Percentiles rank a stretch among this genome's conserved stretches.
phyloP scores from a whole-genome alignment of 2,113 vertebrate genomes.

The Phasianus colchicus region DNA sequence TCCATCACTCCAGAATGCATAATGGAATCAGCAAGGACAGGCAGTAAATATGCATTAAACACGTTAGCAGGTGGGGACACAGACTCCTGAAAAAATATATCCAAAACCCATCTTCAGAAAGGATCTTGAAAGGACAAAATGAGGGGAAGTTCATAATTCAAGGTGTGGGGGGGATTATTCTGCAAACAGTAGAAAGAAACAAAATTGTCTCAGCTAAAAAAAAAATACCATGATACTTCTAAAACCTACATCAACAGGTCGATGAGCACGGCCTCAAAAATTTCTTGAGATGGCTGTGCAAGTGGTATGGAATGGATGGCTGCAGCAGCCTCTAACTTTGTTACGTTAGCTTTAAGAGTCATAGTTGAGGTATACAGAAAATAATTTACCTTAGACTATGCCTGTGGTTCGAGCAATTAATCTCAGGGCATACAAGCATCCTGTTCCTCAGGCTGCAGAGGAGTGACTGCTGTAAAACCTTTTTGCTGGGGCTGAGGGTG shows the following conservation, averaged over 20 bases:
- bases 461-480: neutral
- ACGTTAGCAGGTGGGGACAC: neutral
- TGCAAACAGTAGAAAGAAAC: neutral
- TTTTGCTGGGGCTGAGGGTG: neutral
- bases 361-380: accelerated
- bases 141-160: neutral
- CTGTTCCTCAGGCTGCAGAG: neutral
- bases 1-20: constrained; percentile 41
- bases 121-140: neutral
- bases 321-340: neutral
- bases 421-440: neutral
- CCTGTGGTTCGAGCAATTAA: accelerated
- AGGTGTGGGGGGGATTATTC: neutral
- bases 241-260: neutral
- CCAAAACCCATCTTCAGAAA: neutral
- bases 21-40: constrained; percentile 50
- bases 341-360: accelerated
- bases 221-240: neutral
- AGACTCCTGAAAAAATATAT: neutral
- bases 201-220: neutral
- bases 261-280: neutral
- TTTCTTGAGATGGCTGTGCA: accelerated
- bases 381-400: accelerated
- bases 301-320: accelerated
- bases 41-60: neutral